Evolutionary conservation across 2,797 vertebrate genomes (phyloP).

Genomic region (Labroides dimidiatus): DNA sequence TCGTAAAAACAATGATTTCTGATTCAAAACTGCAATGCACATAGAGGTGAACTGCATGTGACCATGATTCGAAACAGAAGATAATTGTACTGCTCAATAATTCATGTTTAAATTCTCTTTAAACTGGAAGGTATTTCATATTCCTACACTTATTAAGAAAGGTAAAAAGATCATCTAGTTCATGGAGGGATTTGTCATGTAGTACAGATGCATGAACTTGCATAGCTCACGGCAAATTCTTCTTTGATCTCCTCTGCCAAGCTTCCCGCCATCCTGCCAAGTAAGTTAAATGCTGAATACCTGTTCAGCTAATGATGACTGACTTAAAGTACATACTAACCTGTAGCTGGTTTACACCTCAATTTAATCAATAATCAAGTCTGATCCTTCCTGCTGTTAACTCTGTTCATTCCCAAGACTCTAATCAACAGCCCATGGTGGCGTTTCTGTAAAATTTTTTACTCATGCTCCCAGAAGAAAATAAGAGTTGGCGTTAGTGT

Average conservation of each 20-base stretch:
- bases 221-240: neutral
- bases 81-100: too few species aligned
- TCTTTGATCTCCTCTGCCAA: neutral
- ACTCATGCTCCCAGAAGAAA: constrained; percentile 25
- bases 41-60: too few species aligned
- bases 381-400: constrained; percentile 4
- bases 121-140: neutral
- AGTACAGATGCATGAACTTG: constrained; percentile 4
- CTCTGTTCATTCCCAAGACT: constrained; percentile 37
- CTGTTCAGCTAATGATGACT: too few species aligned
- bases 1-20: too few species aligned
- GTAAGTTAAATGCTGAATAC: too few species aligned
- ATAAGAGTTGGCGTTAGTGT: constrained; percentile 20
- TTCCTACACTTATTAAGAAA: neutral
- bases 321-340: too few species aligned
- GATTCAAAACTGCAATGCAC: too few species aligned
- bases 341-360: too few species aligned
- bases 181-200: neutral
- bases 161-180: neutral
- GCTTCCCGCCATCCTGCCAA: neutral
- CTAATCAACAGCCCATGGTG: constrained; percentile 37
- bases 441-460: constrained; percentile 2
- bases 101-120: too few species aligned
- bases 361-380: neutral
- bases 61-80: too few species aligned